Evolutionary conservation across 2,797 vertebrate species (phyloP).

Genomic region (Chaetophractus vellerosus): DNA sequence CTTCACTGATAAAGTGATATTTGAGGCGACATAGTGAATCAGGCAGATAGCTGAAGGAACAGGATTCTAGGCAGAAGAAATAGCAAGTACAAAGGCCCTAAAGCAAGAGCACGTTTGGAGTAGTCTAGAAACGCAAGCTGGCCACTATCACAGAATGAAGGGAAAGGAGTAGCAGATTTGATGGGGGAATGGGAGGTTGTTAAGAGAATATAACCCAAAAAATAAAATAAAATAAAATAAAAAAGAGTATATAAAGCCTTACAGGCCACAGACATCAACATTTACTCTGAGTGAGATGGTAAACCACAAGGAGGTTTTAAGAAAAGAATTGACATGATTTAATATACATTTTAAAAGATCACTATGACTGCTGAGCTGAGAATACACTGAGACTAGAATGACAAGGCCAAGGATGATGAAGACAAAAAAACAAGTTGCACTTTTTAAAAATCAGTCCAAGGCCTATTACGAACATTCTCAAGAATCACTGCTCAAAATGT

Average conservation of each 20-base stretch:
- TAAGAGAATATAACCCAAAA: not conserved
- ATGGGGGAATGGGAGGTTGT: not conserved
- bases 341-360: conserved; percentile 8
- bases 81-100: not conserved
- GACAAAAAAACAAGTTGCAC: conserved; percentile 6
- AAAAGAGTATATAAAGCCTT: conserved; percentile 10
- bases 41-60: not conserved
- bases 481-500: not conserved
- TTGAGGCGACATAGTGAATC: not conserved
- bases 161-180: not conserved
- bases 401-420: not conserved
- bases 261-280: not conserved
- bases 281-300: not conserved
- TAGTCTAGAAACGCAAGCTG: not conserved
- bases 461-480: not conserved
- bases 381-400: not conserved
- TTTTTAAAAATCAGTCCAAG: not conserved
- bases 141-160: not conserved
- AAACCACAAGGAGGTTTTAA: not conserved
- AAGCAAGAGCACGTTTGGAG: not conserved
- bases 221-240: too few species aligned
- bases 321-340: conserved; percentile 8
- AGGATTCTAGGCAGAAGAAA: not conserved
- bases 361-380: not conserved
- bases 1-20: not conserved